A percentile compares a stretch with the other conserved stretches of the same genome.
Conservation (phyloP, 2,113 vertebrate genomes). For the Poecilia latipinna region DNA sequence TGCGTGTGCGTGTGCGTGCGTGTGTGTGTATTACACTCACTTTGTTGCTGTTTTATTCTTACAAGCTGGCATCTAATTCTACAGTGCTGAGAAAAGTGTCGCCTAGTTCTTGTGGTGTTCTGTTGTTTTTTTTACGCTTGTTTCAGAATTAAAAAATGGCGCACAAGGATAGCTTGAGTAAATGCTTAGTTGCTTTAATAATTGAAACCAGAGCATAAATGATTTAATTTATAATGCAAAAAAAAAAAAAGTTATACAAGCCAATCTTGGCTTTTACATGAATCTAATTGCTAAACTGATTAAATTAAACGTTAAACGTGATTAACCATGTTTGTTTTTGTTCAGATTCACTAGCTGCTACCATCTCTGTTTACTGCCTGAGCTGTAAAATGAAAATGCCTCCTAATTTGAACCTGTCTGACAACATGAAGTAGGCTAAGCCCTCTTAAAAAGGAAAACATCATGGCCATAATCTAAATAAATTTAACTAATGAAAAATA, state of each 20-base stretch:
- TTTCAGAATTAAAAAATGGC: not conserved
- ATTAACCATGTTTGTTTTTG: not conserved
- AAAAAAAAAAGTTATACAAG: not conserved
- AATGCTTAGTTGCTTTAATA: not conserved
- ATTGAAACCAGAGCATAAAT: not conserved
- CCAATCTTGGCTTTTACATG: not conserved
- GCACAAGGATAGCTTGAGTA: not conserved
- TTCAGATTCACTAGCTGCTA: not conserved
- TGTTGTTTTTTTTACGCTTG: not conserved
- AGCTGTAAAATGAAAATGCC: not conserved
- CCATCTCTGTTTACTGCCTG: too few relatives aligned
- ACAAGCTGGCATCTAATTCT: conserved; percentile 30
- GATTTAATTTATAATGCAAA: not conserved
- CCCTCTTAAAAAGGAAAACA: not conserved
- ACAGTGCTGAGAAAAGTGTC: conserved; percentile 24
- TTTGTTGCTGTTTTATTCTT: conserved; percentile 38
- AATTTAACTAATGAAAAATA: not conserved
- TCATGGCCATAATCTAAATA: not conserved
- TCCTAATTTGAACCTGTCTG: not conserved
- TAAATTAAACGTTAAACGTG: not conserved
- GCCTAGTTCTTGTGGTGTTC: conserved; percentile 22
- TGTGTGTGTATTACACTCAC: not conserved
- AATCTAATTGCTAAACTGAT: not conserved
- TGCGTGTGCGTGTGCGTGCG: not conserved
- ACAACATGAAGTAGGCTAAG: not conserved